Evolutionary conservation across 2,797 vertebrate species (phyloP).

Genomic region (Picus viridis): DNA sequence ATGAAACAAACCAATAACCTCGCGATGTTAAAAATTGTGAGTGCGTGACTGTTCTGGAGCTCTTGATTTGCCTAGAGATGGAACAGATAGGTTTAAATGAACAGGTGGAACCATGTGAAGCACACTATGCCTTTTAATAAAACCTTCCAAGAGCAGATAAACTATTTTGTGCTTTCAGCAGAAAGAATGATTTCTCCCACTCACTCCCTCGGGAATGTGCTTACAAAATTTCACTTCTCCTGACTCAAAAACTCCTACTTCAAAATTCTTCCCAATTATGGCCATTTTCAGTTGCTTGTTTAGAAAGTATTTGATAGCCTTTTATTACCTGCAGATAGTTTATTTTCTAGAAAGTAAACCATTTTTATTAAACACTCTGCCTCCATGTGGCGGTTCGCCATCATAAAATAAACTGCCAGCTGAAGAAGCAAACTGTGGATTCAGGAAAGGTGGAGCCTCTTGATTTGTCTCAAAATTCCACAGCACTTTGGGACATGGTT

Average conservation of each 20-base stretch:
- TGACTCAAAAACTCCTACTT: background rate
- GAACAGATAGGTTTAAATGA: background rate
- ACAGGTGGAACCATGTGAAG: background rate
- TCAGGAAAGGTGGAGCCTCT: background rate
- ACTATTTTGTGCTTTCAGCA: background rate
- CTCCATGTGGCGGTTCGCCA: background rate
- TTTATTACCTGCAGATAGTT: background rate
- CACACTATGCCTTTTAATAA: background rate
- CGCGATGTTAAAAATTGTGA: background rate
- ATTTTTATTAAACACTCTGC: background rate
- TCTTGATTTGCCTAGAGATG: background rate
- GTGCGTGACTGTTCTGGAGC: background rate
- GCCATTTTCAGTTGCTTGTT: background rate
- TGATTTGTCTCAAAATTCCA: background rate
- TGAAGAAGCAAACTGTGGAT: background rate
- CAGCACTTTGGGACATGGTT: too few species aligned
- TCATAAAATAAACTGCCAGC: background rate
- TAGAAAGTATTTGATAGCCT: background rate
- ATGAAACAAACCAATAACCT: background rate
- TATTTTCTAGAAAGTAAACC: background rate
- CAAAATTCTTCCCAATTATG: background rate
- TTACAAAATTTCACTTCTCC: slow-evolving; percentile 4
- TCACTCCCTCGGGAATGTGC: slow-evolving; percentile 9
- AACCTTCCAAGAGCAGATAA: background rate
- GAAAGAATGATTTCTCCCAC: slow-evolving; percentile 38